phyloP scores from a whole-genome alignment of 2,888 invertebrate species.

The Lacanobia oleracea region DNA sequence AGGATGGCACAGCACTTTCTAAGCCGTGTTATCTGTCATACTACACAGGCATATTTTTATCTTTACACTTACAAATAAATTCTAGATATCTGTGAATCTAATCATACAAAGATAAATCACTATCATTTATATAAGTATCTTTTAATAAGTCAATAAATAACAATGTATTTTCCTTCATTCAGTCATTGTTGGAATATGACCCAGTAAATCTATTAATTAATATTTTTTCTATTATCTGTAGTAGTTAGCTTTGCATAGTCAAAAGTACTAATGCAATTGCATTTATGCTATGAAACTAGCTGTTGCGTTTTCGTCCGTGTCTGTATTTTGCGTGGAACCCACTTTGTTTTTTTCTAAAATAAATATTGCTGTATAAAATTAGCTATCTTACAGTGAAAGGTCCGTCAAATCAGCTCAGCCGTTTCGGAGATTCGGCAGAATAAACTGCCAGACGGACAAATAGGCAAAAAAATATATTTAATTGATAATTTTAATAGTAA shows the following conservation, averaged over 20 bases:
- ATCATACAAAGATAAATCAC: conserved; percentile 17
- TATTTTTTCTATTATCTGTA: conserved; percentile 5
- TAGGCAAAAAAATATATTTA: no score
- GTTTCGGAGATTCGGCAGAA: no score
- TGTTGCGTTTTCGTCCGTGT: no score
- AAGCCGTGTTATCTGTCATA: neutral
- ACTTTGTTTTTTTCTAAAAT: neutral
- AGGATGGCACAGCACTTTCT: neutral
- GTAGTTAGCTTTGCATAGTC: conserved; percentile 6
- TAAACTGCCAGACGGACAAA: no score
- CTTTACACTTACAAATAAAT: neutral
- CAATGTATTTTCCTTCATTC: conserved; percentile 20
- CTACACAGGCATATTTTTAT: no score
- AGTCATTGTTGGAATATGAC: conserved; percentile 1
- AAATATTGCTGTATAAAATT: no score
- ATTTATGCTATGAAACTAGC: conserved; percentile 5
- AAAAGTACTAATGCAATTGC: conserved; percentile 19
- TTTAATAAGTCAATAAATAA: conserved; percentile 14
- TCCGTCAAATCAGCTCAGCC: no score
- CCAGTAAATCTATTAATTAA: neutral
- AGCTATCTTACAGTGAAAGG: no score
- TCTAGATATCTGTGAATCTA: neutral
- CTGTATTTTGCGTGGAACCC: no score
- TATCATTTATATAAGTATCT: neutral
- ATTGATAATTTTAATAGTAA: no score